A percentile compares a stretch with the other conserved stretches of the same genome.
phyloP scores from a whole-genome alignment of 2,888 invertebrate species.

The Lampropteryx suffumata region DNA sequence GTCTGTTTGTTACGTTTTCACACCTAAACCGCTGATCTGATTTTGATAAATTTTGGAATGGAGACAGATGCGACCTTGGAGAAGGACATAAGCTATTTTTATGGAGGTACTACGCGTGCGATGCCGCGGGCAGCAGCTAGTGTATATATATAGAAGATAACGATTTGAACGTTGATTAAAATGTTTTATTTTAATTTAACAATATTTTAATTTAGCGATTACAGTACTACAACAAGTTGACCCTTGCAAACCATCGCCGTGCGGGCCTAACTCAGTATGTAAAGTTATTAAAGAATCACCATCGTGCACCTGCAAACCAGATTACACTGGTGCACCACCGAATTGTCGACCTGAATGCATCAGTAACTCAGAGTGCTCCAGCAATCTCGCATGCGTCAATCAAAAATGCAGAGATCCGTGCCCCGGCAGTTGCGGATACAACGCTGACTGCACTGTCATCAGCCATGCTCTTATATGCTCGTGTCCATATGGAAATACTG shows the following conservation, averaged over 20 bases:
- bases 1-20: no score
- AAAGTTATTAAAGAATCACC: conserved; percentile 85
- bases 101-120: no score
- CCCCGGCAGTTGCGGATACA: conserved; percentile 86
- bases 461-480: conserved; percentile 87
- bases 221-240: conserved; percentile 71
- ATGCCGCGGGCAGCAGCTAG: no score
- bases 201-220: conserved; percentile 49
- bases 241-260: conserved; percentile 86
- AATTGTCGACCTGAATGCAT: conserved; percentile 87
- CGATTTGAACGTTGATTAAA: background rate
- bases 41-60: no score
- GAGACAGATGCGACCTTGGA: no score
- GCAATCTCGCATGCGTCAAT: conserved; percentile 85
- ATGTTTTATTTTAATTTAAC: background rate
- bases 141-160: no score
- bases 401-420: conserved; percentile 89
- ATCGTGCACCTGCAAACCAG: conserved; percentile 85
- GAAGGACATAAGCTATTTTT: no score
- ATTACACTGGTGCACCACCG: conserved; percentile 84
- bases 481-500: conserved; percentile 84
- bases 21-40: no score
- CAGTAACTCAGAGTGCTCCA: conserved; percentile 86
- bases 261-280: conserved; percentile 86
- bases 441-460: conserved; percentile 88